These are phyloP conservation scores for Mythimna pallens DNA, from an alignment of 2,888 invertebrate genomes.

Conservation along the genomic window DNA sequence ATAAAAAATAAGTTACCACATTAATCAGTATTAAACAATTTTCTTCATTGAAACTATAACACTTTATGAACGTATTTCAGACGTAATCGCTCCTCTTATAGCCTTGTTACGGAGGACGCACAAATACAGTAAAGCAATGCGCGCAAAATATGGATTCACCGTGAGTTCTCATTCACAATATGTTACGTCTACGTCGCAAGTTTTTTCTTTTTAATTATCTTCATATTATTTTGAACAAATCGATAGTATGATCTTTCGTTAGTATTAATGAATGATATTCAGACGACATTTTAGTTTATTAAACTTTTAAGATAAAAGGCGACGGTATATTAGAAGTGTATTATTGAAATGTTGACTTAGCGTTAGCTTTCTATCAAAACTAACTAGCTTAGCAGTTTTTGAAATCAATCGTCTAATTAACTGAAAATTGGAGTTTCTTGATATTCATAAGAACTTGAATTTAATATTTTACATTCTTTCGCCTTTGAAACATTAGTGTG, in stretches of 20 bases:
- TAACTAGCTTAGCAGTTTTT: rapidly evolving
- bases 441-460: neutral
- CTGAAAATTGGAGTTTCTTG: neutral
- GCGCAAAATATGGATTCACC: slow-evolving; percentile 76
- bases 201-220: neutral
- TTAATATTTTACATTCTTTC: too few species aligned
- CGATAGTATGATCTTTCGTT: neutral
- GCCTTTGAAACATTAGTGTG: too few species aligned
- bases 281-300: neutral
- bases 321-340: neutral
- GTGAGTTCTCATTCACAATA: slow-evolving; percentile 35
- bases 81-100: slow-evolving; percentile 60
- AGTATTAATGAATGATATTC: too few species aligned
- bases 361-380: neutral
- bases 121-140: slow-evolving; percentile 74
- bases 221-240: neutral
- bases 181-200: neutral
- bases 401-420: neutral
- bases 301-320: neutral
- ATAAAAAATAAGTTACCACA: too few species aligned
- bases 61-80: neutral
- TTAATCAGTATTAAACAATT: neutral
- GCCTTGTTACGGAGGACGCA: slow-evolving; percentile 72
- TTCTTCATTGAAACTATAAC: neutral
- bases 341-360: neutral